These are phyloP conservation scores for Acanthornis magna DNA, from an alignment of 2,797 vertebrate species.

Conservation along the genomic window DNA sequence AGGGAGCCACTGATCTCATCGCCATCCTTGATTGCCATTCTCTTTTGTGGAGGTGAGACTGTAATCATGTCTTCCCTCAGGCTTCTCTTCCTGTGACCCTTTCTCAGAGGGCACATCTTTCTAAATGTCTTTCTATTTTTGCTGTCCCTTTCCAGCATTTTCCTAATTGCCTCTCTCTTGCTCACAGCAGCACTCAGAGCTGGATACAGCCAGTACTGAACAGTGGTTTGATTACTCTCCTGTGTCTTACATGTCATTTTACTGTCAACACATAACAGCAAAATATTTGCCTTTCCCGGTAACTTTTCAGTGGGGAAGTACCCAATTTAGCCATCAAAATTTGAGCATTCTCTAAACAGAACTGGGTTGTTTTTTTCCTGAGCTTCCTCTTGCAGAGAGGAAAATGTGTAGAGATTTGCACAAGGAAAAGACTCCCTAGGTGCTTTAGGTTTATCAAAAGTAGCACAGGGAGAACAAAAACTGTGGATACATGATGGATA, in stretches of 20 bases:
- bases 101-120: conserved; percentile 3
- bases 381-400: not conserved
- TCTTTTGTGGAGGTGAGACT: not conserved
- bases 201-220: not conserved
- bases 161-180: not conserved
- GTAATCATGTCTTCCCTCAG: conserved; percentile 1
- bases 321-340: not conserved
- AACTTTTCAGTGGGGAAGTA: not conserved
- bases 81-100: not conserved
- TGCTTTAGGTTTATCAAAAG: not conserved
- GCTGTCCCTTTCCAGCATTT: conserved; percentile 16
- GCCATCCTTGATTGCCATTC: conserved; percentile 1
- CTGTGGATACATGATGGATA: too few species aligned
- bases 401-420: not conserved
- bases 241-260: not conserved
- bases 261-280: not conserved
- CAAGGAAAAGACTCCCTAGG: not conserved
- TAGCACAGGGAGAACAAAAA: not conserved
- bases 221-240: not conserved
- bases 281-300: not conserved
- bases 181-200: not conserved
- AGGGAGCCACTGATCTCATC: not conserved
- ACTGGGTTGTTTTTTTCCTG: not conserved
- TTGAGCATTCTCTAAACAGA: not conserved
- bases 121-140: conserved; percentile 17